Evolutionary conservation across 1,140 invertebrate genomes (phyloP), one percentile per base, ranked within the genome.

Genomic region (Tetraneura akinire): DNA sequence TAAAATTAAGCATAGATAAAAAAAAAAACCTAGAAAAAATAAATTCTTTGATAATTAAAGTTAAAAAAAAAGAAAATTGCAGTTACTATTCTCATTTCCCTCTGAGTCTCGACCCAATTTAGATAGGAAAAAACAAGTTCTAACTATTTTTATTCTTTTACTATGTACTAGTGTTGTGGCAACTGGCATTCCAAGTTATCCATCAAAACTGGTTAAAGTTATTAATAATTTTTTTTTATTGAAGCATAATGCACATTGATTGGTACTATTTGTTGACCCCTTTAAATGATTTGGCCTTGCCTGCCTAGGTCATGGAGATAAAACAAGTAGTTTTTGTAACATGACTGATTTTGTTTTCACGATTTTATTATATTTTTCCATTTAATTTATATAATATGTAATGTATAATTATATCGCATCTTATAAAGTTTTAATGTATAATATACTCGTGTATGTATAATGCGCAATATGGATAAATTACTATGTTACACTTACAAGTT

Each of bases 211-310:
- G 71, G 71, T 76, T 76, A 76, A 71, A 23, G 6, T 47, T 49
- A 78, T 78, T 57, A 62, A 78, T 55, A 62, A 78, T 78, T 21
- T 9, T 78, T 37, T 78, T 78, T 78, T 78, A 78, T 78, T 78
- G 55, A 78, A 14, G 60, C 51, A 78, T 78, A 78, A 62, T 60
- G 74, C 21, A 78, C 74, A 62, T 23, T 78, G 18, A 47, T 78
- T 42, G 8, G 37, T 60, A 37, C 37, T 57, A 13, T n/a, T 57
- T 76, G 49, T 60, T 78, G 74, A 78, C 74, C 74, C 9, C 55
- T 78, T 78, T 60, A 78, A 78, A 78, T 60, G 55, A 60, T 78
- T 47, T 62, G 55, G 55, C 74, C 74, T 78, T 78, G 74, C 62
- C 55, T 55, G 23, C 21, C 23, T 71, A 51, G 23, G 45, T 51